Base-by-base conservation (phyloP, 2,888 invertebrate species). In the Leucophora obtusa region DNA sequence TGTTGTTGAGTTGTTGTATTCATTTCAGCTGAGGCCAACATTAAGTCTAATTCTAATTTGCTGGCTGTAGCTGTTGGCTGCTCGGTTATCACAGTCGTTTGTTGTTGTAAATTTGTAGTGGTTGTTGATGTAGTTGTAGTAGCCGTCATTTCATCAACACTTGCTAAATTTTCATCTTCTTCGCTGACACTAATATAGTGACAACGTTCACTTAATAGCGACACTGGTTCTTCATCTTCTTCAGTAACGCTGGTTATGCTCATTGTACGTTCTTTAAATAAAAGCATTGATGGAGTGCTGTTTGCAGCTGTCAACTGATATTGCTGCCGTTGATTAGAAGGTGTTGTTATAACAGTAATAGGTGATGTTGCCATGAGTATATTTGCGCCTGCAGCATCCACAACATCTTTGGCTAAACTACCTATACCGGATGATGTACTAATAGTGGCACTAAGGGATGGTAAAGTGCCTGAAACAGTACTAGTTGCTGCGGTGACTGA, bases 81-180 rank as follows among this genome's bases (percentile, higher is more conserved):
- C 86, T 89, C 89, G 86, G 89, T 89, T 89, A 89, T 89, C 89
- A 89, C 89, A 89, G 89, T 87, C 86, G 86, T 86, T 87, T 85
- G 85, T 82, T 85, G 85, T 82, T 86, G 85, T 86, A 85, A 82
- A 79, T 82, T 79, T 82, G 82, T 70, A 71, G 80, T 53, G 58
- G 75, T 47, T 81, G 75, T 59, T 58, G 71, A 47, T 56, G 78
- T 18, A 66, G 71, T 15, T 80, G 35, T 54, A n/a, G 77, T 17
- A 14, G 66, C 54, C 24, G 43, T 54, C 18, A 56, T 18, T 21
- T n/a, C 60, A 70, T 70, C 38, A 51, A 59, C 68, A 47, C 65
- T 50, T 56, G 62, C 21, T 28, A 85, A 82, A 70, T 84, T 83
- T 83, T 89, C 89, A 73, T 90, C 89, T 83, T 90, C 90, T 82